Base-by-base conservation (phyloP, 2,888 invertebrate species). In the Heterodera filipjevi region DNA sequence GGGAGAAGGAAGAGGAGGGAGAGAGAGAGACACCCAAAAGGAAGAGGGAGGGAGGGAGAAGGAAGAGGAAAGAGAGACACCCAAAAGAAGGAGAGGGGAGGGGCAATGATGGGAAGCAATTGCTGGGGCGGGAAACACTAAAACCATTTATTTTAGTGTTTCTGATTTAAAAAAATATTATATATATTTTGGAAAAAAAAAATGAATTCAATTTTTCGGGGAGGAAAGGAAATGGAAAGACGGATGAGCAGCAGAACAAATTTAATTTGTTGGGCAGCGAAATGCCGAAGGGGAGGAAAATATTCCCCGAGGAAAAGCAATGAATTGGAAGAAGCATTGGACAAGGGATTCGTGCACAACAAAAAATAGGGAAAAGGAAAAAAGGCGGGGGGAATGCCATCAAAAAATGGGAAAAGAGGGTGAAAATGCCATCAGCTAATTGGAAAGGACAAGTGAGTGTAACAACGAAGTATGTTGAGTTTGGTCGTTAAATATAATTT, bases 311-410 rank as follows among this genome's bases (percentile, higher is more conserved):
- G 49, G 71, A 30, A 49, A 33, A 49, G 71, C 30, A 33, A 16
- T 30, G 49, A 12, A n/a, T 30, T n/a, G 5, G 44, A 70, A n/a
- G 71, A 27, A n/a, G n/a, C 10, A 44, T n/a, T n/a, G 71, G 5
- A 70, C 27, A 33, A 71, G n/a, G 71, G 39, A 53, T 71, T n/a
- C 44, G 39, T 71, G 71, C 71, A n/a, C n/a, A 71, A 71, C 3
- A 35, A 68, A 68, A 35, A 32, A 32, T 14, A 2, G 33, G 30
- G 14, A 27, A 73, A 73, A 14, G 64, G 49, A 49, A 12, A 33
- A 35, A 35, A 72, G 30, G 39, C 39, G 33, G 39, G 32, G 46
- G 49, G 30, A 71, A 71, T 35, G 10, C n/a, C n/a, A n/a, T n/a
- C n/a, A n/a, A n/a, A n/a, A n/a, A n/a, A n/a, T n/a, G n/a, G n/a